A percentile compares a stretch with the other conserved stretches of the same genome.
Evolutionary conservation across 2,113 vertebrate genomes (phyloP).

Genomic region (Gopherus evgoodei): DNA sequence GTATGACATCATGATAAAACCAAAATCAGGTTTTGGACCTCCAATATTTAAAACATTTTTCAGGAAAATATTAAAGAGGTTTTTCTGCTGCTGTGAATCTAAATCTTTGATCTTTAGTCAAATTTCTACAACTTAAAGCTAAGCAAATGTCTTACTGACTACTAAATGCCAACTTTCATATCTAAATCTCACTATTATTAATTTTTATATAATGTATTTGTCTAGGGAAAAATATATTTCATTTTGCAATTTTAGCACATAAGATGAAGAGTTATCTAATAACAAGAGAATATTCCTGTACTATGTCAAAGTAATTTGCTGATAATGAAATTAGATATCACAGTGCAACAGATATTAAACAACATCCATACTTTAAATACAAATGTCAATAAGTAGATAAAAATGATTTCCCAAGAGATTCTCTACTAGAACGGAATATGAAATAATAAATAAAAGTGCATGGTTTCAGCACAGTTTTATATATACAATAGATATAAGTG

Average conservation of each 20-base stretch:
- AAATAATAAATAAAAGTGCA: not conserved
- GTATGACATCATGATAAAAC: not conserved
- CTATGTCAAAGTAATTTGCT: not conserved
- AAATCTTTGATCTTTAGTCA: not conserved
- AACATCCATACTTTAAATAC: not conserved
- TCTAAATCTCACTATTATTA: not conserved
- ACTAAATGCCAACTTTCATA: constrained; percentile 15
- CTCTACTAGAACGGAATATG: not conserved
- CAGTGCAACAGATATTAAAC: not conserved
- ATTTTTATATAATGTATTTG: constrained; percentile 29
- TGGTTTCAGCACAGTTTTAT: not conserved
- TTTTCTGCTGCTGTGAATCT: not conserved
- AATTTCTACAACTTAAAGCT: not conserved
- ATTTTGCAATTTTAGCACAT: not conserved
- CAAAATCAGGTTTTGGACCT: not conserved
- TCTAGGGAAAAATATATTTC: constrained; percentile 1
- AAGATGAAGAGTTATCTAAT: not conserved
- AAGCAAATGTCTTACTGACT: constrained; percentile 11
- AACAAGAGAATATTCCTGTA: not conserved
- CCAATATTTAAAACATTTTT: not conserved
- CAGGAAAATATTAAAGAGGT: not conserved
- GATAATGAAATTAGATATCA: constrained; percentile 15
- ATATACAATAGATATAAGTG: not conserved
- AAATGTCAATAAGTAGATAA: not conserved
- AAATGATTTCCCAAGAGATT: not conserved